Conservation (phyloP, 2,888 invertebrate genomes). For the Tipula unca region DNA sequence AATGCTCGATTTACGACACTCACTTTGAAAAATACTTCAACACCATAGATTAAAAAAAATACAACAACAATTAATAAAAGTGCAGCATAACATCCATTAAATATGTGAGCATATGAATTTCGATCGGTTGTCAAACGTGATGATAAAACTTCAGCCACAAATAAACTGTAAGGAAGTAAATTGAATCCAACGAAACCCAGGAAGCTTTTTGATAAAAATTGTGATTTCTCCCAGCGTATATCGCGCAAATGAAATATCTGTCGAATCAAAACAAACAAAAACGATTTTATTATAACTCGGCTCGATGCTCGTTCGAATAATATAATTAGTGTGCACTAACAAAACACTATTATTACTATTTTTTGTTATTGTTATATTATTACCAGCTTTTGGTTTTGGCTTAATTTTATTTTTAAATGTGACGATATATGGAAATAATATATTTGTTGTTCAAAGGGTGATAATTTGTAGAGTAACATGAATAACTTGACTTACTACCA, state of each 20-base stretch:
- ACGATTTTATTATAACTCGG: not conserved
- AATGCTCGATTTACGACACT: conserved; percentile 36
- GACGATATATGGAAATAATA: not conserved
- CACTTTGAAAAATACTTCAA: conserved; percentile 81
- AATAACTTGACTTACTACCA: too few species aligned
- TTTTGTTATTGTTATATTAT: not conserved
- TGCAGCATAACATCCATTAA: conserved; percentile 89
- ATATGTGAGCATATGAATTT: conserved; percentile 66
- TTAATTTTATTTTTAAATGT: not conserved
- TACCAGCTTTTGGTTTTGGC: not conserved
- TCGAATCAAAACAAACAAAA: conserved; percentile 36
- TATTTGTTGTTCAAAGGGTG: not conserved
- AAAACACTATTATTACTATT: not conserved
- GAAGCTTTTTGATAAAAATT: conserved; percentile 86
- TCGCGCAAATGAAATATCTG: conserved; percentile 84
- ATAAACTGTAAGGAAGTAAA: conserved; percentile 74
- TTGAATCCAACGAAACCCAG: conserved; percentile 85
- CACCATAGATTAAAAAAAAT: conserved; percentile 89
- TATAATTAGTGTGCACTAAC: not conserved
- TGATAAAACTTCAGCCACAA: conserved; percentile 56
- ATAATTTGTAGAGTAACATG: too few species aligned
- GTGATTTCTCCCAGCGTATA: conserved; percentile 77
- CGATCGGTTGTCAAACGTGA: conserved; percentile 35
- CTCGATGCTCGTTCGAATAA: not conserved
- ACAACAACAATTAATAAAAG: conserved; percentile 81